Evolutionary conservation across 2,797 vertebrate genomes (phyloP).

Genomic region (Ispidina lecontei): DNA sequence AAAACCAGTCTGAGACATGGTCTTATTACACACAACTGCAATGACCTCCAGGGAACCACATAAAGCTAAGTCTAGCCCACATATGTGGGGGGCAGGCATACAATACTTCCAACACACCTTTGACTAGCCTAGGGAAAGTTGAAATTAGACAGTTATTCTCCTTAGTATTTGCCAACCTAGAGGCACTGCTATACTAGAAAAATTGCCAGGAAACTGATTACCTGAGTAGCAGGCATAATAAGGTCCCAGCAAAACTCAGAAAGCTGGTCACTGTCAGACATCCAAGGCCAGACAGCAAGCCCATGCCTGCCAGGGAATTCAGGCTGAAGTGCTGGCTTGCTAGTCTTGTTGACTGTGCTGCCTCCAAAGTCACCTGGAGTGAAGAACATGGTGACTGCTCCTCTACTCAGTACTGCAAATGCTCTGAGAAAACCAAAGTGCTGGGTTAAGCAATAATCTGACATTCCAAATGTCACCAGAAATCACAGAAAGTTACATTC

Average conservation of each 20-base stretch:
- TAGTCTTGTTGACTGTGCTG: not conserved
- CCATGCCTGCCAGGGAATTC: not conserved
- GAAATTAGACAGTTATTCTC: not conserved
- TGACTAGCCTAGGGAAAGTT: not conserved
- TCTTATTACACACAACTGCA: not conserved
- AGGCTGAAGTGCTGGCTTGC: not conserved
- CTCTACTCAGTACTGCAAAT: not conserved
- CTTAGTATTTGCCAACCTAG: not conserved
- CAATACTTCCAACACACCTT: not conserved
- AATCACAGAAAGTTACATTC: not conserved
- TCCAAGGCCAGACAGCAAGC: not conserved
- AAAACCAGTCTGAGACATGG: not conserved
- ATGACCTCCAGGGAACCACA: not conserved
- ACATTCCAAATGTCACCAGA: not conserved
- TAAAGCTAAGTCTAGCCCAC: not conserved
- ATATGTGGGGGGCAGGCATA: accelerated
- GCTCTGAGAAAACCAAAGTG: not conserved
- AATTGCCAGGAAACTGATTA: not conserved
- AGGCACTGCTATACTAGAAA: not conserved
- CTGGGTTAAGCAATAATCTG: not conserved
- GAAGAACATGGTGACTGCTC: not conserved
- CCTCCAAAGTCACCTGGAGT: not conserved
- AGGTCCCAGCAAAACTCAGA: not conserved
- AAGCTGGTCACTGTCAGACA: not conserved
- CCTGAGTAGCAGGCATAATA: not conserved